Percentiles rank a stretch among this genome's conserved stretches.
phyloP scores from a whole-genome alignment of 2,797 vertebrate genomes.

The Myotis planiceps region DNA sequence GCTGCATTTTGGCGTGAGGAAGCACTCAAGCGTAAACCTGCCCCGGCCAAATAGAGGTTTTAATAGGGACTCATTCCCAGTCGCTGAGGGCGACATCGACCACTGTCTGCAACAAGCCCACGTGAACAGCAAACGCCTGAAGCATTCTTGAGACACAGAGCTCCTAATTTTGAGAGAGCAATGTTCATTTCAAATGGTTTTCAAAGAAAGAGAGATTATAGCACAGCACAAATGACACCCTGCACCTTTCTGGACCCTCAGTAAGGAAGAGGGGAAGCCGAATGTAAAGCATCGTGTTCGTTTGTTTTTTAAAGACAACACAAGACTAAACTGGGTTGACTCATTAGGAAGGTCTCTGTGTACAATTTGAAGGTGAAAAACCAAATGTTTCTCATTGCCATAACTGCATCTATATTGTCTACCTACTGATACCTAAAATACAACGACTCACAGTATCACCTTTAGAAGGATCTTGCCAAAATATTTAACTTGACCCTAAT shows the following conservation, averaged over 20 bases:
- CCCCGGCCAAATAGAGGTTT: not conserved
- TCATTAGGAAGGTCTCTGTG: not conserved
- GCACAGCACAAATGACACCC: not conserved
- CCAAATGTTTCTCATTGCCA: not conserved
- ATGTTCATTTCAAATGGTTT: not conserved
- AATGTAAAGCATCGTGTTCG: not conserved
- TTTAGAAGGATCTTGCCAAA: not conserved
- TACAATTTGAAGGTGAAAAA: conserved; percentile 5
- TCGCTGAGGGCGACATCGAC: not conserved
- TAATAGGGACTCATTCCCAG: conserved; percentile 47
- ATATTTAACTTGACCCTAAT: not conserved
- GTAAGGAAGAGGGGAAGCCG: conserved; percentile 1
- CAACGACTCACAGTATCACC: not conserved
- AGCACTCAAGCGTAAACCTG: conserved; percentile 43
- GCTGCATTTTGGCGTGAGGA: conserved; percentile 56
- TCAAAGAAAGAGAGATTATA: conserved; percentile 18
- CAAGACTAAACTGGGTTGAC: conserved; percentile 1
- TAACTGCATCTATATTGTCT: not conserved
- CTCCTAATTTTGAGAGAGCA: not conserved
- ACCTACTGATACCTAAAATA: not conserved
- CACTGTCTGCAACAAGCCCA: not conserved
- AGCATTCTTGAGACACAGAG: not conserved
- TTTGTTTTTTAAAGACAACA: not conserved
- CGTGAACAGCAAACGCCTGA: not conserved
- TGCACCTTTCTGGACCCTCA: not conserved